These are phyloP conservation scores for Aphelinus certus DNA, from an alignment of 1,140 invertebrate species.

Conservation along the genomic window DNA sequence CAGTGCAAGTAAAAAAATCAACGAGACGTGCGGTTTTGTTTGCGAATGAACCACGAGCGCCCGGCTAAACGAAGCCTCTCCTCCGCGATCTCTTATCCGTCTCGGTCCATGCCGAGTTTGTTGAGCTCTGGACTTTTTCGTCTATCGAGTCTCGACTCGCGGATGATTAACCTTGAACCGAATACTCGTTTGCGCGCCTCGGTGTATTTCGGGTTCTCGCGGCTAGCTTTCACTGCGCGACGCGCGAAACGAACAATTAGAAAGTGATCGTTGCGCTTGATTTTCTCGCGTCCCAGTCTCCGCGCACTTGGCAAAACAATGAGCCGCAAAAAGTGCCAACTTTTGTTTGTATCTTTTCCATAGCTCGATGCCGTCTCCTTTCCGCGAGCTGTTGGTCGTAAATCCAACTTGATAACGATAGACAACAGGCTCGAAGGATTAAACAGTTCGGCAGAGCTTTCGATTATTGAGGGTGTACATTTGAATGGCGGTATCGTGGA, in stretches of 20 bases:
- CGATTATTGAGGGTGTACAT: too few relatives aligned
- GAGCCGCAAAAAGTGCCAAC: neutral
- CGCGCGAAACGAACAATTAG: conserved; percentile 12
- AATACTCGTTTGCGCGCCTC: neutral
- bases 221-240: conserved; percentile 4
- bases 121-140: conserved; percentile 25
- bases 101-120: conserved; percentile 28
- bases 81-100: conserved; percentile 11
- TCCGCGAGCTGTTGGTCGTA: too few relatives aligned
- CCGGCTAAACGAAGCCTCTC: neutral
- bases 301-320: neutral
- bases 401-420: too few relatives aligned
- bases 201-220: conserved; percentile 9
- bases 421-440: too few relatives aligned
- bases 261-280: conserved; percentile 17
- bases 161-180: conserved; percentile 34
- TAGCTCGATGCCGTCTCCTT: too few relatives aligned
- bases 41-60: conserved; percentile 26
- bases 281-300: neutral
- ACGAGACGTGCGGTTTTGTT: conserved; percentile 24
- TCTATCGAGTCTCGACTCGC: conserved; percentile 17
- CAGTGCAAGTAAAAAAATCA: conserved; percentile 5
- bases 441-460: too few relatives aligned
- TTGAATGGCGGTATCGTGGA: too few relatives aligned
- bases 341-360: too few relatives aligned